phyloP scores from a whole-genome alignment of 2,888 invertebrate genomes.

The Chrysolina oricalcia region DNA sequence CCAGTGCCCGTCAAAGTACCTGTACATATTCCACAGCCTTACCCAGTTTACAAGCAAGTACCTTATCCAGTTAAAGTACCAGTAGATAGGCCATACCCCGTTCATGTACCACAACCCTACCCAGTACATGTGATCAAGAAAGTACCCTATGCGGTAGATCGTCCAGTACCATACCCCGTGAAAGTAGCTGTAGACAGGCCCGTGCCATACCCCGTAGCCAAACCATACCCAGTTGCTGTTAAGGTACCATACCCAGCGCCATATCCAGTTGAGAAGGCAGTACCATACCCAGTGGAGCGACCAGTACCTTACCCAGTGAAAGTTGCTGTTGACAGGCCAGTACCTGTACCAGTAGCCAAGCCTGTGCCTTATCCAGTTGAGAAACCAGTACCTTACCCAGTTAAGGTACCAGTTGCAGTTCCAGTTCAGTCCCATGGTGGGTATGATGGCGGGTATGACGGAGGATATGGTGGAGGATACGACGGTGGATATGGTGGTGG shows the following conservation, averaged over 20 bases:
- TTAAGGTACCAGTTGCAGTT: conserved; percentile 49
- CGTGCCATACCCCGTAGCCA: conserved; percentile 78
- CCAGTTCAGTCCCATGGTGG: conserved; percentile 51
- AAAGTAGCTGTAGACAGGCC: conserved; percentile 76
- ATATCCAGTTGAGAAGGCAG: conserved; percentile 80
- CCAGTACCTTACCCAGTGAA: conserved; percentile 75
- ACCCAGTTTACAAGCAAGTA: conserved; percentile 81
- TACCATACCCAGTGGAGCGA: conserved; percentile 79
- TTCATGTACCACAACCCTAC: conserved; percentile 80
- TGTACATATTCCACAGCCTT: conserved; percentile 84
- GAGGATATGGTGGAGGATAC: conserved; percentile 55
- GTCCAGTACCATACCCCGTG: conserved; percentile 79
- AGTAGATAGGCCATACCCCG: conserved; percentile 81
- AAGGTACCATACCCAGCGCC: conserved; percentile 81
- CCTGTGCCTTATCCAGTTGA: conserved; percentile 80
- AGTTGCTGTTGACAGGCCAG: conserved; percentile 73
- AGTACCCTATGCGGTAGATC: conserved; percentile 81
- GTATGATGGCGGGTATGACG: conserved; percentile 50
- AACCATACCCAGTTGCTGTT: conserved; percentile 78
- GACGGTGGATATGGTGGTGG: conserved; percentile 61
- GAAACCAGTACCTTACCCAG: conserved; percentile 73
- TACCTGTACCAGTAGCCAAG: conserved; percentile 77
- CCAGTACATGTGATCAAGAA: conserved; percentile 81
- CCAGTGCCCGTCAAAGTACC: conserved; percentile 84
- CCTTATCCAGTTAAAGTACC: conserved; percentile 82